phyloP scores from a whole-genome alignment of 2,888 invertebrate species.

The Plebejus melissa region DNA sequence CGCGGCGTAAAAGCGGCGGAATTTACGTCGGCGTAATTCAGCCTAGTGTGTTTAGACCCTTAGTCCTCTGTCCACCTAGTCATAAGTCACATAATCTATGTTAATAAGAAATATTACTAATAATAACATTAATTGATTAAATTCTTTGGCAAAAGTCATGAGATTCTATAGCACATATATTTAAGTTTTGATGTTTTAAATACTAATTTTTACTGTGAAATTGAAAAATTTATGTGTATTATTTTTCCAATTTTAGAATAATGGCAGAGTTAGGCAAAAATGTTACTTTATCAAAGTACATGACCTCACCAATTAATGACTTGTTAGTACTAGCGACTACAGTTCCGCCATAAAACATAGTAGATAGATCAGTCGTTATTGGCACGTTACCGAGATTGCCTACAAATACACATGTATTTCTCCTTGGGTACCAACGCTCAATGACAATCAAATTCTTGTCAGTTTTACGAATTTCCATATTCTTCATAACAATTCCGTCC shows the following conservation, averaged over 20 bases:
- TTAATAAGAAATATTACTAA: background rate
- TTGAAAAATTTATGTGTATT: conserved; percentile 31
- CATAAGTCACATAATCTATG: background rate
- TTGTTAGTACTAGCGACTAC: conserved; percentile 65
- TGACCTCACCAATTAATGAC: conserved; percentile 56
- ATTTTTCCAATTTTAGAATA: conserved; percentile 68
- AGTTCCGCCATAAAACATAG: conserved; percentile 86
- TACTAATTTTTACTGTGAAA: background rate
- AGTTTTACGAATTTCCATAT: conserved; percentile 83
- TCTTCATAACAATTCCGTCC: conserved; percentile 80
- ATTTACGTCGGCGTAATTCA: too few species aligned
- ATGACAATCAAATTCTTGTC: conserved; percentile 83
- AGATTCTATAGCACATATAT: background rate
- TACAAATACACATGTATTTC: conserved; percentile 86
- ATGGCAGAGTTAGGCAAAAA: conserved; percentile 67
- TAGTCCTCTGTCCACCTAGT: background rate
- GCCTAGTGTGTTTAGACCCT: background rate
- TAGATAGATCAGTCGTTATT: conserved; percentile 84
- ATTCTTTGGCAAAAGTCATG: conserved; percentile 12
- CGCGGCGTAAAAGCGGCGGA: too few species aligned
- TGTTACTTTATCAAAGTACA: conserved; percentile 67
- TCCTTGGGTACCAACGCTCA: conserved; percentile 88
- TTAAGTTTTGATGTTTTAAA: background rate
- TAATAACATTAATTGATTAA: background rate
- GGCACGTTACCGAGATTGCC: conserved; percentile 83